Conservation (phyloP, 2,113 vertebrate species). For the Leptobrachium ailaonicum region DNA sequence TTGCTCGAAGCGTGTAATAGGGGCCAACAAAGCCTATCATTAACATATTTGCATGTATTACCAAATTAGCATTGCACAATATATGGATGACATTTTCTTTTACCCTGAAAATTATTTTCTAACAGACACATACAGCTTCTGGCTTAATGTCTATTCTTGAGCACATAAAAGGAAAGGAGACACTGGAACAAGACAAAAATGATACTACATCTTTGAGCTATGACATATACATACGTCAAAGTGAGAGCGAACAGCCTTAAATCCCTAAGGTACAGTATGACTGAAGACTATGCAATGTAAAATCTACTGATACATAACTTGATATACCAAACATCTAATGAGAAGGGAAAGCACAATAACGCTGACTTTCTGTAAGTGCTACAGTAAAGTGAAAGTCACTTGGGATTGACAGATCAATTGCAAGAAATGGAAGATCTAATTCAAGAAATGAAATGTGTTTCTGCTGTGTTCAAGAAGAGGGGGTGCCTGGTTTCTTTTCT, state of each 20-base stretch:
- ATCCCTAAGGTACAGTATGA: not conserved
- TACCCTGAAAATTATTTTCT: too few relatives aligned
- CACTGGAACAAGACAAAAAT: not conserved
- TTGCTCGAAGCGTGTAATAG: too few relatives aligned
- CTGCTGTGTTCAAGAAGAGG: not conserved
- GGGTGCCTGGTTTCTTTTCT: not conserved
- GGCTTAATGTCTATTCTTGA: not conserved
- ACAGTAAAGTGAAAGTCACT: not conserved
- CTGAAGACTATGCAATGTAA: not conserved
- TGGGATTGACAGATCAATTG: not conserved
- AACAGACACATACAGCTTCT: not conserved
- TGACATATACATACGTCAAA: not conserved
- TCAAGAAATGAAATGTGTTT: not conserved
- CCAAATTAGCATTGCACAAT: too few relatives aligned
- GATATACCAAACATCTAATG: not conserved
- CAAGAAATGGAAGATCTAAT: not conserved
- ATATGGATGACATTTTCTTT: too few relatives aligned
- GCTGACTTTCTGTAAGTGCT: not conserved
- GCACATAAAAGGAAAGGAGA: not conserved
- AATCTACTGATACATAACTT: not conserved
- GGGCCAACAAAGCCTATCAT: too few relatives aligned
- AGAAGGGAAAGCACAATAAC: not conserved
- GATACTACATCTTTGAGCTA: not conserved
- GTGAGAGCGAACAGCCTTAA: not conserved
- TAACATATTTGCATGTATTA: too few relatives aligned